phyloP scores from a whole-genome alignment of 92 coral and sea anemone genomes.

The Galaxea fascicularis region DNA sequence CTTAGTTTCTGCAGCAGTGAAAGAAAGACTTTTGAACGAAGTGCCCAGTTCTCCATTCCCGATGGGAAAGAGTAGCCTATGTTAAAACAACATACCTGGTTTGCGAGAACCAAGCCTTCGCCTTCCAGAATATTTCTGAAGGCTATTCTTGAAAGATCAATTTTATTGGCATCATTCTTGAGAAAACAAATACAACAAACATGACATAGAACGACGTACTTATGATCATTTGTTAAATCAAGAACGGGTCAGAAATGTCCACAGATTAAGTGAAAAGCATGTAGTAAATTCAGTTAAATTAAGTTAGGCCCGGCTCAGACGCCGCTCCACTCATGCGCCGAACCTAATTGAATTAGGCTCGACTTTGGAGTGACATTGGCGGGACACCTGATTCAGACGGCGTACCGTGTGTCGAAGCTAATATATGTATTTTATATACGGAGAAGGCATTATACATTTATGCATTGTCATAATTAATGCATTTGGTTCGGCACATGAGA shows the following conservation, averaged over 20 bases:
- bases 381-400: too few relatives aligned
- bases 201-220: background rate
- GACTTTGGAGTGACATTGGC: too few relatives aligned
- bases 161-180: conserved; percentile 41
- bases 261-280: background rate
- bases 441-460: too few relatives aligned
- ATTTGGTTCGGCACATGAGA: too few relatives aligned
- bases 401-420: too few relatives aligned
- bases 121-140: conserved; percentile 37
- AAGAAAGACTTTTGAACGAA: background rate
- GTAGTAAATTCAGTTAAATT: too few relatives aligned
- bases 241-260: background rate
- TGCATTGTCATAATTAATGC: too few relatives aligned
- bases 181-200: background rate
- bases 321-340: too few relatives aligned
- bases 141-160: conserved; percentile 24
- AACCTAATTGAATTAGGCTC: too few relatives aligned
- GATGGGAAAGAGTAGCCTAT: background rate
- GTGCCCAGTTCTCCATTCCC: too few relatives aligned
- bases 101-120: conserved; percentile 44
- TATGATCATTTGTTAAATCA: background rate
- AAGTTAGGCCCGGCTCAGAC: too few relatives aligned
- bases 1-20: background rate
- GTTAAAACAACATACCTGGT: conserved; percentile 28
- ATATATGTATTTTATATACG: too few relatives aligned